phyloP scores from a whole-genome alignment of 2,113 vertebrate species.

The Dinomys branickii region DNA sequence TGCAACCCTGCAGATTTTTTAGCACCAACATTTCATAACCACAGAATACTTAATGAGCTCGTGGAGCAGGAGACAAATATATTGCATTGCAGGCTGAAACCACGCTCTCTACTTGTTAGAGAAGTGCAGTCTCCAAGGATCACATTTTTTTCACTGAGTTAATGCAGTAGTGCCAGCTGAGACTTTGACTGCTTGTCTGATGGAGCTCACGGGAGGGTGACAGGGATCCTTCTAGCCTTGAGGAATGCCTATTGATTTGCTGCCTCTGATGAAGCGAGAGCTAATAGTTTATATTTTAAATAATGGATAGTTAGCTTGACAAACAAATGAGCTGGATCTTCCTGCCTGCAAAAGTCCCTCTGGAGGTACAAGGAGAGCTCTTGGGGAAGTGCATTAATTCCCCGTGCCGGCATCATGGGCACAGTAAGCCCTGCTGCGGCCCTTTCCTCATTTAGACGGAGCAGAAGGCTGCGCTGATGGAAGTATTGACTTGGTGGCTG shows the following conservation, averaged over 20 bases:
- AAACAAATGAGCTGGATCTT: conserved; percentile 63
- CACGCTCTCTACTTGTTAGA: not conserved
- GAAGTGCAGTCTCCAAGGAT: not conserved
- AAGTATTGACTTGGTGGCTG: not conserved
- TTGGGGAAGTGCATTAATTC: not conserved
- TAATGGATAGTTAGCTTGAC: conserved; percentile 63
- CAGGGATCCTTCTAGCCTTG: not conserved
- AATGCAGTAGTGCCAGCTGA: conserved; percentile 44
- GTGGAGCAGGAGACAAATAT: not conserved
- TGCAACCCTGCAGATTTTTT: conserved; percentile 65
- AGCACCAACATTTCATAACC: conserved; percentile 66
- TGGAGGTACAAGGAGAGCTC: not conserved
- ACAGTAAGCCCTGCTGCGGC: not conserved
- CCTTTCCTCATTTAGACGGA: not conserved
- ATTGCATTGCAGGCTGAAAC: not conserved
- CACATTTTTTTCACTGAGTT: not conserved
- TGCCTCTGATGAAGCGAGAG: conserved; percentile 12
- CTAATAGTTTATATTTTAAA: conserved; percentile 62
- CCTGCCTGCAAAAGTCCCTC: not conserved
- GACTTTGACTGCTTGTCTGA: conserved; percentile 25
- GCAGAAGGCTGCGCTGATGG: too few species aligned
- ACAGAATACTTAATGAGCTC: conserved; percentile 60
- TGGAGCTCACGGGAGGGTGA: not conserved
- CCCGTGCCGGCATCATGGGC: not conserved
- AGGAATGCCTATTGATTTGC: not conserved